Conservation (phyloP, 2,113 vertebrate species). For the Melanostigma gelatinosum region DNA sequence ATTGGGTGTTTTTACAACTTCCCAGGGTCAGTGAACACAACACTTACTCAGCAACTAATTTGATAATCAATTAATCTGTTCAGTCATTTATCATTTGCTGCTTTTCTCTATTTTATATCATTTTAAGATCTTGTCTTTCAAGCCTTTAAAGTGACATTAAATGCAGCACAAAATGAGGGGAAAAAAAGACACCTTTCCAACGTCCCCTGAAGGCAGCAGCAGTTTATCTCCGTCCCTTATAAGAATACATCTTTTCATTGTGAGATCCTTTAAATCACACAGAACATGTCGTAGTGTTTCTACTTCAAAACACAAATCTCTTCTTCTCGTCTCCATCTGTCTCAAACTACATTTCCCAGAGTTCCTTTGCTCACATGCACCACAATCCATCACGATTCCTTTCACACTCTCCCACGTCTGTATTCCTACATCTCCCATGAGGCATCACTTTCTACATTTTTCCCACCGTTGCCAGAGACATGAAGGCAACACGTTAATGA, state of each 20-base stretch:
- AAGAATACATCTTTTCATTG: neutral
- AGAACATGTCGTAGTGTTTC: constrained; percentile 2
- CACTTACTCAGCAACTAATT: neutral
- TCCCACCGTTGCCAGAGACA: constrained; percentile 49
- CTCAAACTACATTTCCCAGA: constrained; percentile 50
- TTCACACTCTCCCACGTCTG: neutral
- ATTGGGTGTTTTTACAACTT: neutral
- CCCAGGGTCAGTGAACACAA: constrained; percentile 15
- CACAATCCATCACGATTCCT: neutral
- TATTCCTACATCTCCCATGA: neutral
- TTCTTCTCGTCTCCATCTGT: neutral
- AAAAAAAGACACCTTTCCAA: constrained; percentile 3
- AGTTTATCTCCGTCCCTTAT: neutral
- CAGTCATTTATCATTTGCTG: neutral
- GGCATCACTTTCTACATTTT: constrained; percentile 38
- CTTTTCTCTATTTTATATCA: neutral
- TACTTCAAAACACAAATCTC: constrained; percentile 20
- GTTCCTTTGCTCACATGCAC: constrained; percentile 22
- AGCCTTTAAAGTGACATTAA: neutral
- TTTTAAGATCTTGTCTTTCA: neutral
- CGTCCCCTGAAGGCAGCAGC: constrained; percentile 2
- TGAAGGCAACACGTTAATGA: constrained; percentile 28
- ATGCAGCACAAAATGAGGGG: neutral
- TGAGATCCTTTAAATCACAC: constrained; percentile 18
- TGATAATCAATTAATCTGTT: neutral